Evolutionary conservation across 2,797 vertebrate genomes (phyloP).

Genomic region (Jordanella pulchra): DNA sequence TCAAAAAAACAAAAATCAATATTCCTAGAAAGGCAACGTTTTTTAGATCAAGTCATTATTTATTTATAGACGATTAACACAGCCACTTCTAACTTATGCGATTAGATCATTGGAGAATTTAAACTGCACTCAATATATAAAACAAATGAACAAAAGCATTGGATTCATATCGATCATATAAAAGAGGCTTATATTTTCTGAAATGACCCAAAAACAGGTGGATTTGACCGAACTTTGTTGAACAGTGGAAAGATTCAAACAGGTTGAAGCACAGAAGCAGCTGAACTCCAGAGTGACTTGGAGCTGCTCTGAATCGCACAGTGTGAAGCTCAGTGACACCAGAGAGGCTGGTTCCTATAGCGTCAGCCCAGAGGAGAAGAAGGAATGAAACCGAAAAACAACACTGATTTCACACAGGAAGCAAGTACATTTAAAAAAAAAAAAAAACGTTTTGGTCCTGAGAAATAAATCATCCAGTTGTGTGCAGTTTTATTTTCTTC

Average conservation of each 20-base stretch:
- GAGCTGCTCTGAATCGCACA: background rate
- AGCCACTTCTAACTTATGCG: background rate
- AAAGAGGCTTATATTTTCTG: background rate
- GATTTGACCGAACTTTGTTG: background rate
- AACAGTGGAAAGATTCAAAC: background rate
- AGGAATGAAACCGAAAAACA: too few species aligned
- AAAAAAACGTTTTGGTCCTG: too few species aligned
- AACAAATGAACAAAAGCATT: background rate
- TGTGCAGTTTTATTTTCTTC: too few species aligned
- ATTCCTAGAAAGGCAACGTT: background rate
- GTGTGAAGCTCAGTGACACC: background rate
- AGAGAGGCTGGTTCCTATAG: background rate
- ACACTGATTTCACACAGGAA: background rate
- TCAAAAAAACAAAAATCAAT: too few species aligned
- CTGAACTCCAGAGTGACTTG: background rate
- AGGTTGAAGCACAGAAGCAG: background rate
- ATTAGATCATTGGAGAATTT: background rate
- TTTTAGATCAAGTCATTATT: background rate
- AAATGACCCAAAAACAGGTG: background rate
- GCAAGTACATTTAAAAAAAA: background rate
- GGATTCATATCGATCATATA: background rate
- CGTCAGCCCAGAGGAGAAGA: background rate
- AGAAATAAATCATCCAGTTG: too few species aligned
- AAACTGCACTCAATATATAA: background rate
- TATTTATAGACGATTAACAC: background rate